Evolutionary conservation across 1,140 invertebrate species (phyloP), one percentile per base, ranked within the genome.

Genomic region (Capitella teleta): DNA sequence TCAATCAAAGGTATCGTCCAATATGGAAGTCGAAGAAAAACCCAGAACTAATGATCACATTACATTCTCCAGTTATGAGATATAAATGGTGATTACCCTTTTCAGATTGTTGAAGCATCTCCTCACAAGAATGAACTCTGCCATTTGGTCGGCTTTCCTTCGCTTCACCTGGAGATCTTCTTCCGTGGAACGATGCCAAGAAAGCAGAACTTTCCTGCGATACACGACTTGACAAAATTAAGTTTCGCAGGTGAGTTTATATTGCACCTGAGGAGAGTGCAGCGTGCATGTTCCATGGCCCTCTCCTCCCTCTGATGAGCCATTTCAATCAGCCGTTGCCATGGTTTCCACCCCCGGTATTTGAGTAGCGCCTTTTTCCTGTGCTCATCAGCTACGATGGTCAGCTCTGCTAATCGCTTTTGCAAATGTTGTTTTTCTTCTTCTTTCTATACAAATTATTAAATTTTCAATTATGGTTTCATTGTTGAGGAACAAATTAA

Each of bases 261-360:
- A n/a, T n/a, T 24, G 25, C n/a, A 40, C 38, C 38, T 40, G 10
- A 40, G 19, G 19, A 40, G 8, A 21, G 16, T 40, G 38, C 2
- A 21, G 38, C 25, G 18, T 50, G 57, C 55, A 51, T 64, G 61
- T 19, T 50, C 18, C 1, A 28, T 45, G 1, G 64, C 63, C 18
- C n/a, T 47, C n/a, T 56, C 32, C 42, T 57, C 45, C 16, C 61
- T 52, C 21, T 55, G 38, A 47, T 52, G 55, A 12, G 59, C 50
- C 47, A 58, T 56, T 10, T 52, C 51, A 3, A 66, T 54, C 25
- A 68, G 40, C 44, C 60, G 63, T 40, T 60, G 61, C 42, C 67
- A 61, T 23, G 63, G 63, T 28, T 59, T 24, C n/a, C 66, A 45
- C 5, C 67, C 64, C 23, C 59, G 45, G 41, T 60, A 67, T 46